phyloP scores from a whole-genome alignment of 2,888 invertebrate species.

The Zygogramma bicolorata region DNA sequence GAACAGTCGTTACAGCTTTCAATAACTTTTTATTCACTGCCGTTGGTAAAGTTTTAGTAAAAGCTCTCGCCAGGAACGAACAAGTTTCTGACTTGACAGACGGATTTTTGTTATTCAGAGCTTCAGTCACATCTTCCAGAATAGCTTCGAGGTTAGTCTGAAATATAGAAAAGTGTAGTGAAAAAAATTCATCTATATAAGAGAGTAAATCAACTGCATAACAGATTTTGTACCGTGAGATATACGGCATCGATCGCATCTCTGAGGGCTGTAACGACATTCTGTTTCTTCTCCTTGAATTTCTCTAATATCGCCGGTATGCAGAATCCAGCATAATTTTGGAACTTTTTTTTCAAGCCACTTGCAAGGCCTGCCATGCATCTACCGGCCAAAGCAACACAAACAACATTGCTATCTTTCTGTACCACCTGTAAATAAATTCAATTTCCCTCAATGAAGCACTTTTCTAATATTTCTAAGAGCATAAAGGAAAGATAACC shows the following conservation, averaged over 20 bases:
- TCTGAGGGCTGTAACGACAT: constrained; percentile 86
- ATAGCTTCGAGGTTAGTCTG: constrained; percentile 87
- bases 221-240: constrained; percentile 79
- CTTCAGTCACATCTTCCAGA: constrained; percentile 87
- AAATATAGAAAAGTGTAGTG: constrained; percentile 10
- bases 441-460: neutral
- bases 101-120: constrained; percentile 92
- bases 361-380: constrained; percentile 84
- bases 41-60: constrained; percentile 84
- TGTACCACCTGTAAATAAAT: constrained; percentile 77
- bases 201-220: no score
- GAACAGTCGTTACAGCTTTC: constrained; percentile 82
- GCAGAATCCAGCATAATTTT: constrained; percentile 83
- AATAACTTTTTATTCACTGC: constrained; percentile 90
- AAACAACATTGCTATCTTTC: constrained; percentile 95
- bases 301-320: constrained; percentile 89
- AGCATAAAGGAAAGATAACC: no score
- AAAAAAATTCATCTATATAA: no score
- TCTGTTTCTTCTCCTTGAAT: constrained; percentile 96
- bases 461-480: neutral
- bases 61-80: constrained; percentile 84
- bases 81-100: constrained; percentile 90
- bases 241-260: constrained; percentile 94
- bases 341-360: constrained; percentile 90
- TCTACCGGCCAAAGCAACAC: constrained; percentile 89